These are phyloP conservation scores for Priocnemis perturbator DNA, from an alignment of 2,888 invertebrate genomes.

Conservation along the genomic window DNA sequence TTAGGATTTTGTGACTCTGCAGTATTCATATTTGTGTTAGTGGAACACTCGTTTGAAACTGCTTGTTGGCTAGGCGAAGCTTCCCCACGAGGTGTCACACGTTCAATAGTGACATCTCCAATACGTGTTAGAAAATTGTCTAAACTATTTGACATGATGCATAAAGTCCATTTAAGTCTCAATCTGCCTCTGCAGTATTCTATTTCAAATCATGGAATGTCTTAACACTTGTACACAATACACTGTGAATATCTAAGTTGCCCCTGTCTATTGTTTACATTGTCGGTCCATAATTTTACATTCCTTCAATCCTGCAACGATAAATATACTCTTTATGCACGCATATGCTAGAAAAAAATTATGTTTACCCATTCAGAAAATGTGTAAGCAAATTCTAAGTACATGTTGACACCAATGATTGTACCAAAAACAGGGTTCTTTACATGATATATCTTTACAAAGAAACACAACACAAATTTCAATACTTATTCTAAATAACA, in stretches of 20 bases:
- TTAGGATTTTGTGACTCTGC: slow-evolving; percentile 61
- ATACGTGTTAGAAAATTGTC: slow-evolving; percentile 78
- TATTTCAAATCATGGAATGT: slow-evolving; percentile 49
- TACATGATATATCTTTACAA: no score
- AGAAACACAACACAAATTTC: no score
- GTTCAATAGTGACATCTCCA: slow-evolving; percentile 80
- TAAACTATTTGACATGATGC: slow-evolving; percentile 74
- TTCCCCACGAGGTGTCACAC: slow-evolving; percentile 71
- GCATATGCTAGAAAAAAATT: neutral
- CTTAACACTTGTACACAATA: slow-evolving; percentile 42
- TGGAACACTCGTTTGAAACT: slow-evolving; percentile 47
- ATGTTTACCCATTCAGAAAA: neutral
- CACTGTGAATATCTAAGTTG: slow-evolving; percentile 38
- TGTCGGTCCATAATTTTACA: slow-evolving; percentile 38
- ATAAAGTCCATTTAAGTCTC: slow-evolving; percentile 46
- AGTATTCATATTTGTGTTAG: slow-evolving; percentile 55
- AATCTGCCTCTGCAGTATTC: slow-evolving; percentile 35
- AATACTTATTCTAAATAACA: no score
- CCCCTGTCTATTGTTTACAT: slow-evolving; percentile 41
- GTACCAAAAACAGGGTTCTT: neutral
- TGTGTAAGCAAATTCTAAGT: neutral
- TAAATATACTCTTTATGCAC: slow-evolving; percentile 24
- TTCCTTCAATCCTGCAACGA: slow-evolving; percentile 45
- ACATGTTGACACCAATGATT: neutral
- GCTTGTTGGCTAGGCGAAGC: slow-evolving; percentile 56